Conservation (phyloP, 2,797 vertebrate genomes). For the Tarsius wallacei region DNA sequence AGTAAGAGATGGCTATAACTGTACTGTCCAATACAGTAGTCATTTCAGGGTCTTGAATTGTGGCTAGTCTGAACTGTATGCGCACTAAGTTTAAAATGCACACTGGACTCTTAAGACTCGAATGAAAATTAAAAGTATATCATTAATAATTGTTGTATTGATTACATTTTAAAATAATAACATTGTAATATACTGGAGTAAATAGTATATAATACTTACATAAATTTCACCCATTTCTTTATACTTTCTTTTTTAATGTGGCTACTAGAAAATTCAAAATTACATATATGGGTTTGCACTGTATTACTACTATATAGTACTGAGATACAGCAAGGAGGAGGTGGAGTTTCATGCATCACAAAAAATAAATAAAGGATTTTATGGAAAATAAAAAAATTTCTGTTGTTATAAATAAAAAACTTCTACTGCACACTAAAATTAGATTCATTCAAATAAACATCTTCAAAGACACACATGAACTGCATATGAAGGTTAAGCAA, state of each 20-base stretch:
- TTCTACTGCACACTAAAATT: constrained; percentile 74
- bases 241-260: background rate
- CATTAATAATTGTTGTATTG: background rate
- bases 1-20: accelerated
- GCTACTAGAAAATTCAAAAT: constrained; percentile 2
- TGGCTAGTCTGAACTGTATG: background rate
- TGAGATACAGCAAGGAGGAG: background rate
- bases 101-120: background rate
- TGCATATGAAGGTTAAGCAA: background rate
- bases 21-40: accelerated
- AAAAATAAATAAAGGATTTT: constrained; percentile 54
- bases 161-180: constrained; percentile 11
- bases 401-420: constrained; percentile 76
- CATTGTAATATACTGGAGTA: background rate
- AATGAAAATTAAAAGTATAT: background rate
- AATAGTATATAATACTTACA: background rate
- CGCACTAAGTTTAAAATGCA: background rate
- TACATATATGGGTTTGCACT: background rate
- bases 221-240: background rate
- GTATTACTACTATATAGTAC: background rate
- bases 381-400: background rate
- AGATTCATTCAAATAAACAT: constrained; percentile 75
- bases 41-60: background rate
- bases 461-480: constrained; percentile 78
- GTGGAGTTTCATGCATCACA: background rate